Evolutionary conservation across 2,113 vertebrate genomes (phyloP), one percentile per base, ranked within the genome.

Genomic region (Plectropomus leopardus): DNA sequence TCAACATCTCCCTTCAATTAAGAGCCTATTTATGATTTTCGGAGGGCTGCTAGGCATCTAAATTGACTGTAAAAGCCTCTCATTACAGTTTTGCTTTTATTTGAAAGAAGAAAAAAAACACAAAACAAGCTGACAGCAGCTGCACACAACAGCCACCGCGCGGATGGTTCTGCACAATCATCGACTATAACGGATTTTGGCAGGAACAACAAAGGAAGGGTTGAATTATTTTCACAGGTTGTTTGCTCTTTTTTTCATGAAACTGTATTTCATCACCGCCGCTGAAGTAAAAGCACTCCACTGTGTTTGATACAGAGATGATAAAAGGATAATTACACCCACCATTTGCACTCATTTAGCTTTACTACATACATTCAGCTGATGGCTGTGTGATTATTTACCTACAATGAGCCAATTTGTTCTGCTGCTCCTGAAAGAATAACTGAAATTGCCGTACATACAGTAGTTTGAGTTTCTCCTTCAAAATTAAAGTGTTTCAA

Each of bases 61-160:
- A 85, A 84, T 82, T 34, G 57, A 82, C 82, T 81, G 79, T 82
- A 80, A 87, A 86, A 89, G 87, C 84, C 34, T 72, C 59, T 88
- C 80, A 82, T 83, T 80, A 84, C 59, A 11, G 61, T 40, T 0
- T 23, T 2, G 53, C 69, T 80, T 61, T 78, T 42, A 80, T 79
- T 74, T 74, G 47, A 73, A 72, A 63, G 53, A n/a, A 40, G 10
- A 10, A 72, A 24, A 45, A n/a, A 36, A 26, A 44, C 5, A 50
- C 5, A 26, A 10, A n/a, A 51, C 0, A 23, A 53, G 47, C 55
- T 61, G 66, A 75, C 60, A 75, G 78, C 71, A 70, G 83, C 83
- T 78, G 78, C 59, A 44, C 28, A 44, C 44, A 9, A 42, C 64
- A 11, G 5, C 40, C 76, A 23, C 7, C 15, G 2, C 15, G 2